Evolutionary conservation across 1,140 invertebrate species (phyloP), one percentile per base, ranked within the genome.

Genomic region (Trichonephila inaurata): DNA sequence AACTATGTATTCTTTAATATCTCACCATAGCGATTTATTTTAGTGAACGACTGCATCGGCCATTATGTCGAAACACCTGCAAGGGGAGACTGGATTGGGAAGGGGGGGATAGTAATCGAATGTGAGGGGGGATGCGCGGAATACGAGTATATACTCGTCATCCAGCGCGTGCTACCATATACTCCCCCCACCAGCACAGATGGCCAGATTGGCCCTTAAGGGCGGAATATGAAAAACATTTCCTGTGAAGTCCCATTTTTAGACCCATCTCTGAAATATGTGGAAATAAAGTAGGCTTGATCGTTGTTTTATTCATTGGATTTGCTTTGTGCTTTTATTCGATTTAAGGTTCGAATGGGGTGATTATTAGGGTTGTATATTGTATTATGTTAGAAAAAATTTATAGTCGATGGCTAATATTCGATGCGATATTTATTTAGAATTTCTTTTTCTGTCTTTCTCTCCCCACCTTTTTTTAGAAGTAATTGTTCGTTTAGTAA

Each of bases 161-260:
- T 92, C 81, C 7, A n/a, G 62, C 90, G 90, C 90, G 81, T 92
- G 90, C 90, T 90, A 44, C 89, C 89, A 81, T 51, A 24, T 16
- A 66, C 64, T 69, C 77, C 51, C 90, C 81, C 90, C 33, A 16
- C 77, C 18, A 19, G 81, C 90, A 92, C 90, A 92, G 90, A 92
- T 92, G 90, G 90, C 90, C 81, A 85, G 90, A 92, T 92, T 92
- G 90, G 90, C 28, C 90, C 90, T 81, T 92, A 10, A 83, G 90
- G 90, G 90, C 81, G 90, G 72, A 77, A 92, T 92, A 85, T 85
- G 90, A 92, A 92, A 92, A 92, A 92, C 90, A 85, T 92, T 92
- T 92, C 90, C 90, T 92, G 90, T 61, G 81, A 85, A 77, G 66
- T 51, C 10, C 66, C 88, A 72, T 72, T 89, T 89, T 69, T 60